phyloP scores from a whole-genome alignment of 2,888 invertebrate genomes.

The Hydropsyche betteni region DNA sequence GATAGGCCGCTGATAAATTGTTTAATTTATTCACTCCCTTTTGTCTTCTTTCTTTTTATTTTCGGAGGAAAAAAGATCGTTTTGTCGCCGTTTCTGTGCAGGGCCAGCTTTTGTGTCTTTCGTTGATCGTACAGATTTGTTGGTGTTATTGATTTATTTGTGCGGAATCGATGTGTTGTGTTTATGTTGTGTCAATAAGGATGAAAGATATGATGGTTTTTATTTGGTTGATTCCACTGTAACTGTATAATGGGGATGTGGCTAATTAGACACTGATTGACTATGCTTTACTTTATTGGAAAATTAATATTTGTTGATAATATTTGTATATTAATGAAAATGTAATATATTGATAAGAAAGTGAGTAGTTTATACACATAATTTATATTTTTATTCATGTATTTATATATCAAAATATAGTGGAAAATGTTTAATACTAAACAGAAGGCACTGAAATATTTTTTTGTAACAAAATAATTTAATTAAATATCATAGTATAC shows the following conservation, averaged over 20 bases:
- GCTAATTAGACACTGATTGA: no score
- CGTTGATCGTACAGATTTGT: background rate
- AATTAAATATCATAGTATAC: no score
- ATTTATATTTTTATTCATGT: background rate
- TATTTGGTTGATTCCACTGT: no score
- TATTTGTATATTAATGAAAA: slow-evolving; percentile 2
- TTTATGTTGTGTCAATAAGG: no score
- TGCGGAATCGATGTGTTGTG: background rate
- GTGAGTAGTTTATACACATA: background rate
- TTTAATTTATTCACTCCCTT: slow-evolving; percentile 45
- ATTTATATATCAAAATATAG: background rate
- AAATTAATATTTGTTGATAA: background rate
- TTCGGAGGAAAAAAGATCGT: background rate
- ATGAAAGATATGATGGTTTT: no score
- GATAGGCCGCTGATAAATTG: slow-evolving; percentile 46
- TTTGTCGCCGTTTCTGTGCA: no score
- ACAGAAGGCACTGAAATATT: no score
- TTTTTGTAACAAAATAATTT: no score
- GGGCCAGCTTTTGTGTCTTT: background rate
- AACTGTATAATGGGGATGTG: no score
- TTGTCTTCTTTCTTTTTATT: slow-evolving; percentile 34
- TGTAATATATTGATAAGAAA: background rate
- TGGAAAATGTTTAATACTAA: no score
- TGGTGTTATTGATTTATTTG: slow-evolving; percentile 7
- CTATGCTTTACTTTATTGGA: no score